phyloP scores from a whole-genome alignment of 2,888 invertebrate species.

The Cerastoderma edule region DNA sequence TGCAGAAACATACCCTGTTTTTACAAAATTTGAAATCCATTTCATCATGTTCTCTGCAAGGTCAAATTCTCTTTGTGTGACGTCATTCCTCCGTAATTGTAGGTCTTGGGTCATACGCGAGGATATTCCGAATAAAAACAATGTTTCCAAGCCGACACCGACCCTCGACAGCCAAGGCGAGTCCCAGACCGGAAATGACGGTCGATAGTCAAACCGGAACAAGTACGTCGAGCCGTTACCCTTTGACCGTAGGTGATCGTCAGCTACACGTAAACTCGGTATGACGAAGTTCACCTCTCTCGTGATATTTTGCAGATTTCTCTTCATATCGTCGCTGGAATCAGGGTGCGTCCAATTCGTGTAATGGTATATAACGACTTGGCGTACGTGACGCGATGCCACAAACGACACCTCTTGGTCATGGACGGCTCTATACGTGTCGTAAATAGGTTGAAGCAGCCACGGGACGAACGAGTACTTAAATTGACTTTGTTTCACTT shows the following conservation, averaged over 20 bases:
- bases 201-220: conserved; percentile 40
- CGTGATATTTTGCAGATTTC: conserved; percentile 38
- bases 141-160: conserved; percentile 37
- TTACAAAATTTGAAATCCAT: conserved; percentile 53
- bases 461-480: conserved; percentile 39
- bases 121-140: conserved; percentile 53
- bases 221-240: conserved; percentile 46
- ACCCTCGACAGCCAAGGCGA: conserved; percentile 43
- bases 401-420: conserved; percentile 19
- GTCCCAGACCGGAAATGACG: conserved; percentile 22
- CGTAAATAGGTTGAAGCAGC: conserved; percentile 43
- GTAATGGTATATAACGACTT: conserved; percentile 39
- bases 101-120: conserved; percentile 32
- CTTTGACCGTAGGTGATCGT: conserved; percentile 36
- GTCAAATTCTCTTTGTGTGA: conserved; percentile 29
- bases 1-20: conserved; percentile 53
- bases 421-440: conserved; percentile 25
- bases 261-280: conserved; percentile 35
- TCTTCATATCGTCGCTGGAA: conserved; percentile 22
- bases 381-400: conserved; percentile 26
- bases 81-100: conserved; percentile 18
- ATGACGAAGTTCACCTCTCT: conserved; percentile 48
- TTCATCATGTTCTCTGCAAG: conserved; percentile 46
- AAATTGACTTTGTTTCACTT: conserved; percentile 30
- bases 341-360: conserved; percentile 59